Conservation (phyloP, 2,888 invertebrate genomes). For the Chaetoderma sp. region DNA sequence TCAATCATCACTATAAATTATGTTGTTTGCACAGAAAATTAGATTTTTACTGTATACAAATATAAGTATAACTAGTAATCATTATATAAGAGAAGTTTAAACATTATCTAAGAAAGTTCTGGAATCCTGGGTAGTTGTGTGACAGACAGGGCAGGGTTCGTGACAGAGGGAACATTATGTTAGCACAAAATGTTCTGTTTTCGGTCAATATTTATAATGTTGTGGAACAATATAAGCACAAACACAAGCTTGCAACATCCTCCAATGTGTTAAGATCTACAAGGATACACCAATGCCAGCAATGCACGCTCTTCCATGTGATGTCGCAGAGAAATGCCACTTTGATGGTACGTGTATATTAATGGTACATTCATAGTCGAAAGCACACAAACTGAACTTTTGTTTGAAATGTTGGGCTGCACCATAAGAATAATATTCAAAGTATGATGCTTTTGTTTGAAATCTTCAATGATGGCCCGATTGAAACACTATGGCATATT, state of each 20-base stretch:
- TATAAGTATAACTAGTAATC: background rate
- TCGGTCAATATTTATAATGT: no score
- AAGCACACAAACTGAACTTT: background rate
- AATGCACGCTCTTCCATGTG: slow-evolving; percentile 4
- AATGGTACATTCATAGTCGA: no score
- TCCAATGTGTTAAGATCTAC: background rate
- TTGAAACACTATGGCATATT: slow-evolving; percentile 4
- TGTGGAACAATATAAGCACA: no score
- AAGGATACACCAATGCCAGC: background rate
- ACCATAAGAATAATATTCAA: background rate
- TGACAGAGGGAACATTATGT: no score
- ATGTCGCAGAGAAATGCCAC: slow-evolving; percentile 4
- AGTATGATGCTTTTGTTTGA: background rate
- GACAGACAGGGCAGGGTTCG: background rate
- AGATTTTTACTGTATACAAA: background rate
- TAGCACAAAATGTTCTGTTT: no score
- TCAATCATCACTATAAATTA: background rate
- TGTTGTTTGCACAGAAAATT: background rate
- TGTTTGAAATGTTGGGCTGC: slow-evolving; percentile 8
- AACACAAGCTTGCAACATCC: no score
- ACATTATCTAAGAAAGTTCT: background rate
- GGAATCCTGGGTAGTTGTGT: background rate
- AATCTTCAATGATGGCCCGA: background rate
- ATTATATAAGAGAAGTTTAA: background rate
- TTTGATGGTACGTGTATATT: background rate